Evolutionary conservation across 1,140 invertebrate species (phyloP).

Genomic region (Caenorhabditis latens): DNA sequence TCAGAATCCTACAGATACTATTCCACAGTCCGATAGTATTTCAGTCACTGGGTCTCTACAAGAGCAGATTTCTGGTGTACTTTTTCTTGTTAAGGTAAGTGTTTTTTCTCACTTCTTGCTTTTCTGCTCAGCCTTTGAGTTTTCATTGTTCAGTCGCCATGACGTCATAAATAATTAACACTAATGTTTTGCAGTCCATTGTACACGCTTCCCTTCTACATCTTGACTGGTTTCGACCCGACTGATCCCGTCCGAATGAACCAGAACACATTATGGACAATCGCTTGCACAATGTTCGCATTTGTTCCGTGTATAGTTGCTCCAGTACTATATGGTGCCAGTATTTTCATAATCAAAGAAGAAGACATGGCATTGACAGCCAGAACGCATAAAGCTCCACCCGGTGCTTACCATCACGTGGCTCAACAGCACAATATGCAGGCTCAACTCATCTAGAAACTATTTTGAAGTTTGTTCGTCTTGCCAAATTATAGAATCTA

Average conservation of each 20-base stretch:
- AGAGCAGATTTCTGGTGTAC: slow-evolving; percentile 76
- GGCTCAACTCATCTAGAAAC: slow-evolving; percentile 60
- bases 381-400: slow-evolving; percentile 68
- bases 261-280: slow-evolving; percentile 61
- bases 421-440: slow-evolving; percentile 64
- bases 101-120: slow-evolving; percentile 30
- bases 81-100: slow-evolving; percentile 72
- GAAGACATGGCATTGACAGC: slow-evolving; percentile 78
- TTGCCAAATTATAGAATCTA: background rate
- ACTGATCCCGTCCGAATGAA: slow-evolving; percentile 65
- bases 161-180: background rate
- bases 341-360: slow-evolving; percentile 76
- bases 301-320: slow-evolving; percentile 73
- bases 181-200: slow-evolving; percentile 69
- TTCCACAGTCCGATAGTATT: slow-evolving; percentile 77
- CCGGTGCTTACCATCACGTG: slow-evolving; percentile 68
- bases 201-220: slow-evolving; percentile 76
- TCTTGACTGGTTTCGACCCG: slow-evolving; percentile 68
- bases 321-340: slow-evolving; percentile 74
- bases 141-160: background rate
- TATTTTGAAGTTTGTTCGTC: background rate
- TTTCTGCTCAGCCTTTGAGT: background rate
- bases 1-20: slow-evolving; percentile 76
- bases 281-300: slow-evolving; percentile 72
- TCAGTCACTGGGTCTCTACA: slow-evolving; percentile 77